phyloP scores from a whole-genome alignment of 2,888 invertebrate genomes.

The Nasonovia ribisnigri region DNA sequence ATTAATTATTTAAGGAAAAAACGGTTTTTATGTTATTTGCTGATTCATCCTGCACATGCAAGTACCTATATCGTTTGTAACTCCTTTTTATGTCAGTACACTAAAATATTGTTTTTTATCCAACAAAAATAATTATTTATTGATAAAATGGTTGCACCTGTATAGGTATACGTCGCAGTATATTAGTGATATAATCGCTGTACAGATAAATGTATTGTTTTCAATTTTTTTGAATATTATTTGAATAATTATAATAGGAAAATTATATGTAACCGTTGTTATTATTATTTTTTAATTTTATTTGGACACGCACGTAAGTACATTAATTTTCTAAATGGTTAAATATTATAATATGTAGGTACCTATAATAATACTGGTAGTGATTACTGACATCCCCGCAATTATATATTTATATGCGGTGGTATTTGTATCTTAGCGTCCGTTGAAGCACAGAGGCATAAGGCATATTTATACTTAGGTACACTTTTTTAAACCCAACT shows the following conservation, averaged over 20 bases:
- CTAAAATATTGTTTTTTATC: background rate
- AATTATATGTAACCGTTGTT: background rate
- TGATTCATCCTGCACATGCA: background rate
- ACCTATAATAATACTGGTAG: background rate
- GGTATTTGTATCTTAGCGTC: background rate
- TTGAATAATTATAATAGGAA: background rate
- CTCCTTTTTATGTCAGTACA: background rate
- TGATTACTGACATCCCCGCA: background rate
- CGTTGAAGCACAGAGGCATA: background rate
- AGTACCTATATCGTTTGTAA: background rate
- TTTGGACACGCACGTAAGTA: slow-evolving; percentile 8
- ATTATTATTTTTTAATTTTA: slow-evolving; percentile 9
- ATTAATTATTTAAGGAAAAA: background rate
- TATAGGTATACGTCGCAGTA: background rate
- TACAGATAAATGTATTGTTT: background rate
- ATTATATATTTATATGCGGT: background rate
- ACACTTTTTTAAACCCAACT: background rate
- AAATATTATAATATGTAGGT: background rate
- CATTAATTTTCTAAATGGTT: slow-evolving; percentile 17
- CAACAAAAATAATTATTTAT: background rate
- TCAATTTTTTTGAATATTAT: background rate
- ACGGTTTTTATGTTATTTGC: background rate
- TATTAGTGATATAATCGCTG: background rate
- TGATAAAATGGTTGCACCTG: background rate
- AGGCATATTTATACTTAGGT: background rate